Evolutionary conservation across 35 echinoderm and acorn worm genomes (phyloP).

Genomic region (Acanthaster planci): DNA sequence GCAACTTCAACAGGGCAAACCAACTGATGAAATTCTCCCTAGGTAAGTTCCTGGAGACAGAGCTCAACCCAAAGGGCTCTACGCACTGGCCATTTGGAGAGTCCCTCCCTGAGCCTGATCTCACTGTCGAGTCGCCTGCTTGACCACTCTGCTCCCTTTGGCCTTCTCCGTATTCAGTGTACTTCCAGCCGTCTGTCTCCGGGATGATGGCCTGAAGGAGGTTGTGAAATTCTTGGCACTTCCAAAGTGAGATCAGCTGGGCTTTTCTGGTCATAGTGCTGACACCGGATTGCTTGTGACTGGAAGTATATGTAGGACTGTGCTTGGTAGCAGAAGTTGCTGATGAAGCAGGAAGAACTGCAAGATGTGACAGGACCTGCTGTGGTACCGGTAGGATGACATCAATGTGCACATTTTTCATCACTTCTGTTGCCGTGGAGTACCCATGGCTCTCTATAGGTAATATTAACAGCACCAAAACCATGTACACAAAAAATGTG

Average conservation of each 20-base stretch:
- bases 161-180: conserved; percentile 22
- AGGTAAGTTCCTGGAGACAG: neutral
- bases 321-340: neutral
- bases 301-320: neutral
- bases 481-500: too few species aligned
- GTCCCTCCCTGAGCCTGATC: neutral
- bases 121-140: neutral
- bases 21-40: conserved; percentile 35
- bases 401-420: neutral
- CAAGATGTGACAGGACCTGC: too few species aligned
- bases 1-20: conserved; percentile 51
- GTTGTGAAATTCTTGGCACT: conserved; percentile 30
- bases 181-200: conserved; percentile 32
- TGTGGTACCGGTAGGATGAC: neutral
- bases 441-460: too few species aligned
- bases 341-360: neutral
- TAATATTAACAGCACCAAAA: too few species aligned
- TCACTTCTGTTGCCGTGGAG: too few species aligned
- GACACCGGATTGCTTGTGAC: neutral
- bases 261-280: neutral
- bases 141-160: conserved; percentile 3
- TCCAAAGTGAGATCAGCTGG: conserved; percentile 47
- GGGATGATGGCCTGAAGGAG: conserved; percentile 36
- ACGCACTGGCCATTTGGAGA: neutral
- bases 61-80: conserved; percentile 31